Evolutionary conservation across 2,797 vertebrate genomes (phyloP).

Genomic region (Benthosema pterotum): DNA sequence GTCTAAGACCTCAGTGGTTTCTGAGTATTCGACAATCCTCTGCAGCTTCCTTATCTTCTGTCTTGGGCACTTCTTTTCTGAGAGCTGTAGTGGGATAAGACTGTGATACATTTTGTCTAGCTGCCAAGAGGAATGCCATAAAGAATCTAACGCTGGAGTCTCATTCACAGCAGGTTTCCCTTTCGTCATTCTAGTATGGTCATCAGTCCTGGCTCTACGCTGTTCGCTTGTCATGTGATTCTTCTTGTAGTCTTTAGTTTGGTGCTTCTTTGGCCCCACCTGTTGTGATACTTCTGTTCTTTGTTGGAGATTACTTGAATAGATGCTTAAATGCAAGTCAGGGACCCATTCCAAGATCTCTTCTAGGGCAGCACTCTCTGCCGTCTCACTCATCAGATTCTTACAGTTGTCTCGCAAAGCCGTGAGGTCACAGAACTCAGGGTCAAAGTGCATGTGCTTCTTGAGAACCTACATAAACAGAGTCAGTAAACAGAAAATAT

Average conservation of each 20-base stretch:
- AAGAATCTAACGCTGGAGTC: slow-evolving; percentile 43
- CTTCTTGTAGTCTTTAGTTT: slow-evolving; percentile 36
- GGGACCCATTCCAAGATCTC: slow-evolving; percentile 84
- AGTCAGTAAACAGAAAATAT: neutral
- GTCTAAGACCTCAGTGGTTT: no score
- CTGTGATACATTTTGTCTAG: slow-evolving; percentile 57
- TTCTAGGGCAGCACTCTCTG: slow-evolving; percentile 75
- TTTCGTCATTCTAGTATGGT: slow-evolving; percentile 59
- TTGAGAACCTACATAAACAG: slow-evolving; percentile 84
- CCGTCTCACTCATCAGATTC: slow-evolving; percentile 88
- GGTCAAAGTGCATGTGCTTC: slow-evolving; percentile 94
- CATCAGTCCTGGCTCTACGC: slow-evolving; percentile 37
- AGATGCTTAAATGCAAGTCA: slow-evolving; percentile 45
- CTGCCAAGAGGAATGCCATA: slow-evolving; percentile 82
- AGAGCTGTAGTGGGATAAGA: slow-evolving; percentile 50
- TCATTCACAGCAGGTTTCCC: slow-evolving; percentile 59
- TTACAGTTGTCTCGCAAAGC: slow-evolving; percentile 94
- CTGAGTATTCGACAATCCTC: neutral
- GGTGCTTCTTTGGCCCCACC: slow-evolving; percentile 37
- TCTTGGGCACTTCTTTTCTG: slow-evolving; percentile 75
- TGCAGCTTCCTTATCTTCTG: slow-evolving; percentile 76
- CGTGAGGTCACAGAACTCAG: slow-evolving; percentile 97
- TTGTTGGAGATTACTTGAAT: slow-evolving; percentile 32
- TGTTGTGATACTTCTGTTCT: slow-evolving; percentile 19
- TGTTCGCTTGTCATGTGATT: slow-evolving; percentile 39